Evolutionary conservation across 1,140 invertebrate species (phyloP).

Genomic region (Drosophila mojavensis): DNA sequence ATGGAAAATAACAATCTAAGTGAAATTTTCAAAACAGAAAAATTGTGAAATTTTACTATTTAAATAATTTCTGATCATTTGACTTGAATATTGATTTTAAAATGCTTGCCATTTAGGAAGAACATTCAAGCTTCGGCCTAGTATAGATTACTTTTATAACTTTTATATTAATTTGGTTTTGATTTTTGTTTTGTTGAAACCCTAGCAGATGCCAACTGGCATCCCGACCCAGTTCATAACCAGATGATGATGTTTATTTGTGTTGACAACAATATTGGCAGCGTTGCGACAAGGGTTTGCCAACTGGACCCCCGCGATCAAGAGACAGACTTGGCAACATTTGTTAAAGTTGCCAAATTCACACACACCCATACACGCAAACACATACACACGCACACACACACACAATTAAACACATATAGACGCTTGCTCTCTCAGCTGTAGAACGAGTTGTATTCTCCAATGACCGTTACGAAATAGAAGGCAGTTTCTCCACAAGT

Average conservation of each 20-base stretch:
- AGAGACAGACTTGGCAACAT: not conserved
- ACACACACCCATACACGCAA: not conserved
- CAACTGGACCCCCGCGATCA: not conserved
- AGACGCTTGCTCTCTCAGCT: not conserved
- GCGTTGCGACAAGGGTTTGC: slow-evolving; percentile 27
- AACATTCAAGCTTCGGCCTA: not conserved
- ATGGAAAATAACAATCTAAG: no score
- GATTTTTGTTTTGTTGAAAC: not conserved
- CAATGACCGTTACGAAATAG: slow-evolving; percentile 73
- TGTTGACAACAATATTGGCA: slow-evolving; percentile 74
- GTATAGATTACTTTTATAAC: not conserved
- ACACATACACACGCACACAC: not conserved
- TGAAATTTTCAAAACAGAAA: no score
- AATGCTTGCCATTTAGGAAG: no score
- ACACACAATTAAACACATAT: not conserved
- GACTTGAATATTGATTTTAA: no score
- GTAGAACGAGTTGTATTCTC: slow-evolving; percentile 13
- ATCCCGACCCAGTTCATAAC: slow-evolving; percentile 35
- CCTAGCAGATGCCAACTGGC: slow-evolving; percentile 3
- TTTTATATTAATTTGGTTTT: not conserved
- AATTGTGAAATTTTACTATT: no score
- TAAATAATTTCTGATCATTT: no score
- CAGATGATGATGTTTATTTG: slow-evolving; percentile 76
- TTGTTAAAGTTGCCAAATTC: slow-evolving; percentile 2
- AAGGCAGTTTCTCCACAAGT: slow-evolving; percentile 21